Evolutionary conservation across 2,113 vertebrate species (phyloP).

Genomic region (Sterrhoptilus dennistouni): DNA sequence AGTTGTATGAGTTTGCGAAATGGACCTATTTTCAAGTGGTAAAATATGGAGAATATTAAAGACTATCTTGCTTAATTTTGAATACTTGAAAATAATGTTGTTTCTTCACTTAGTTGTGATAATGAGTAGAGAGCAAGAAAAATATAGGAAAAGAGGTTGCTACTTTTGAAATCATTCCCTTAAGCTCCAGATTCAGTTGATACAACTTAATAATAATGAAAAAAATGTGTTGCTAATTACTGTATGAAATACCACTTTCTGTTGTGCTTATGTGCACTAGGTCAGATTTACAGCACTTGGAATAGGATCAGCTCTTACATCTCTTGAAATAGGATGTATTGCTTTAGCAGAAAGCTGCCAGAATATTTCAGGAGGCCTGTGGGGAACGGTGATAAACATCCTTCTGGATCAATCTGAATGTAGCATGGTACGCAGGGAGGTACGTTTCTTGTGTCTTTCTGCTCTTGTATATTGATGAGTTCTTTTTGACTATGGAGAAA

Average conservation of each 20-base stretch:
- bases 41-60: not conserved
- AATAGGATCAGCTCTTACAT: slow-evolving; percentile 88
- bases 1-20: not conserved
- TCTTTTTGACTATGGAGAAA: not conserved
- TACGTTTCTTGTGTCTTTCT: slow-evolving; percentile 41
- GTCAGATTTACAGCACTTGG: slow-evolving; percentile 92
- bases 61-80: not conserved
- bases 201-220: not conserved
- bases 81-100: not conserved
- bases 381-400: slow-evolving; percentile 92
- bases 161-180: not conserved
- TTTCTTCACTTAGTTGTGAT: not conserved
- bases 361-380: slow-evolving; percentile 96
- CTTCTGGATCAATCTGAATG: slow-evolving; percentile 92
- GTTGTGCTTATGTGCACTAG: slow-evolving; percentile 63
- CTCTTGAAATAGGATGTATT: slow-evolving; percentile 83
- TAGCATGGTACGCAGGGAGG: slow-evolving; percentile 95
- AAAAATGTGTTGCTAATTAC: not conserved
- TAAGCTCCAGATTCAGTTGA: not conserved
- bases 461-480: not conserved
- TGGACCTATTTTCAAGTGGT: not conserved
- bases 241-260: not conserved
- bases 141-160: not conserved
- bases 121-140: not conserved
- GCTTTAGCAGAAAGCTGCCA: slow-evolving; percentile 91